Base-by-base conservation (phyloP, 2,888 invertebrate genomes). In the Hipparchia sbordonii region DNA sequence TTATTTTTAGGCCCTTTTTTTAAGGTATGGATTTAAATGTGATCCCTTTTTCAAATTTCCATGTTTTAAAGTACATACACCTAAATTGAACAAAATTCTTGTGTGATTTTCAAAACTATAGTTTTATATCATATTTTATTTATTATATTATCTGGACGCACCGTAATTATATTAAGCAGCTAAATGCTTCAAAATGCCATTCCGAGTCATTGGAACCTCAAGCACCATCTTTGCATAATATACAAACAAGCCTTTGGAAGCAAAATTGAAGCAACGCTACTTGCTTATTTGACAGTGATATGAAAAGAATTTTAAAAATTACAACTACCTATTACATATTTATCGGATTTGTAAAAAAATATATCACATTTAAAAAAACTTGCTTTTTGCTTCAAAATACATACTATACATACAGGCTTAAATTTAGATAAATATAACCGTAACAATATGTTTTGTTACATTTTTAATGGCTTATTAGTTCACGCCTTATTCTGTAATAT, bases 121-220 rank as follows among this genome's bases (percentile, higher is more conserved):
- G 5, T 39, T 39, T 39, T 5, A 39, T 39, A 39, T 39, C 39
- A 39, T 39, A 48, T 48, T 7, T 48, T 7, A 46, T 6, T 46
- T 46, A 7, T 48, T 13, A 57, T 10, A 39, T n/a, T 7, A 45
- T n/a, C 61, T 12, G 46, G 33, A 13, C 10, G n/a, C 10, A 61
- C 61, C 57, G 7, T 48, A 82, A 85, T 79, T 72, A 63, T 68
- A 76, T 70, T 70, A 86, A 82, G 84, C 86, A 83, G 82, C 88
- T 91, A 92, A 92, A 92, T 92, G 92, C 92, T 87, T 88, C 89
- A 90, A 91, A 92, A 92, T 92, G 92, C 92, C 88, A 89, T 82
- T 82, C 80, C 80, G 81, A 82, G 84, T 80, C 60, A 67, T 77
- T 77, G 79, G 73, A 82, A 81, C 85, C 82, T 82, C 75, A 84